A percentile compares a stretch with the other conserved stretches of the same genome.
Evolutionary conservation across 2,113 vertebrate species (phyloP).

Genomic region (Bos javanicus): DNA sequence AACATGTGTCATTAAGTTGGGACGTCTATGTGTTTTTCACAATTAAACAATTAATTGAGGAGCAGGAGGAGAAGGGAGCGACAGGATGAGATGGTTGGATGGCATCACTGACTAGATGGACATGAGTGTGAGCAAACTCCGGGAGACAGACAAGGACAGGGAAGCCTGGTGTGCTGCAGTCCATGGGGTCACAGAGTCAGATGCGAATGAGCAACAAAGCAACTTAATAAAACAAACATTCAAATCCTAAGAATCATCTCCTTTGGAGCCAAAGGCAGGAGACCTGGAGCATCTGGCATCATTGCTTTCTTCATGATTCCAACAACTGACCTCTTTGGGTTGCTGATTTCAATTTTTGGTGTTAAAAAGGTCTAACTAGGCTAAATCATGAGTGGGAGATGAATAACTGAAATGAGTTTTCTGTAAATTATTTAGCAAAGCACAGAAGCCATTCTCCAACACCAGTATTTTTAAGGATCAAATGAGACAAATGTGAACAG

Average conservation of each 20-base stretch:
- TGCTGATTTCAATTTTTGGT: neutral
- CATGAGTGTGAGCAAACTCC: neutral
- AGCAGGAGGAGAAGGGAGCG: neutral
- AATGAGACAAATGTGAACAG: neutral
- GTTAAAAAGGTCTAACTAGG: neutral
- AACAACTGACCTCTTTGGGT: neutral
- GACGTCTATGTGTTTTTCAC: slow-evolving; percentile 2
- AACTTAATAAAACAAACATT: neutral
- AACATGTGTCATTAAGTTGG: neutral
- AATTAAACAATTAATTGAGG: neutral
- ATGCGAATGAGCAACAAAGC: neutral
- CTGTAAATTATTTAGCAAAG: neutral
- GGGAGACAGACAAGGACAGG: neutral
- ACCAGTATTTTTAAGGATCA: neutral
- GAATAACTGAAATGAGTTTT: neutral
- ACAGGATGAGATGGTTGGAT: neutral
- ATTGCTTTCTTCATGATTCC: neutral
- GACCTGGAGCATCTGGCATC: neutral
- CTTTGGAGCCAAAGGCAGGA: neutral
- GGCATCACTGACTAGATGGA: neutral
- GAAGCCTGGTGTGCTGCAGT: neutral
- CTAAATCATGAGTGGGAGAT: neutral
- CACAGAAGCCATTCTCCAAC: neutral
- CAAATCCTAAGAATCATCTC: neutral
- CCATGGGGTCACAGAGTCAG: neutral